Base-by-base conservation (phyloP, 2,113 vertebrate genomes). In the Saguinus midas region DNA sequence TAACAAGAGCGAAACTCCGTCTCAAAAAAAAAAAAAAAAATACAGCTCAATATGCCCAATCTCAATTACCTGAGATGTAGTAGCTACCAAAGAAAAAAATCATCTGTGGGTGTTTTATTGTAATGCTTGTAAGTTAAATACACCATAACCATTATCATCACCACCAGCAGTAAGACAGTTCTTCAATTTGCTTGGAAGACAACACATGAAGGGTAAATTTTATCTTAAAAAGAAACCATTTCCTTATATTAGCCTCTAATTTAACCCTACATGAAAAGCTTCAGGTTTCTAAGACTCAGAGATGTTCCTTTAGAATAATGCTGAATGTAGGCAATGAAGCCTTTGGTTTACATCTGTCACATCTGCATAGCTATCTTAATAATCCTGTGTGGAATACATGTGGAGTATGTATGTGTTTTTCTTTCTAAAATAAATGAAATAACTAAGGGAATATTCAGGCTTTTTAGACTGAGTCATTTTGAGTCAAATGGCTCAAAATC, bases 191-290 rank as follows among this genome's bases (percentile, higher is more conserved):
- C 40, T 25, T 82, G 27, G 66, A 70, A 95, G 73, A 90, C 48
- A 82, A 50, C 18, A 70, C 29, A 16, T 82, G n/a, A 82, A 87
- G 68, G n/a, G 87, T 78, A 76, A 87, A 82, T 70, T 70, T 78
- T 13, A 61, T n/a, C 40, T 75, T 81, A 61, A 52, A 70, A 50
- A 81, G 68, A 83, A 80, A 73, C 16, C 61, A 52, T 27, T 40
- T 72, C 52, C 13, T 88, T 73, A 52, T 45, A 70, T 72, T 32
- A 86, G 58, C 68, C 70, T 95, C 82, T 87, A 58, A 52, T 43
- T 78, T 61, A 95, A 78, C 61, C 32, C 87, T 87, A 82, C 57
- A 83, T 78, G 81, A 82, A 87, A n/a, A 78, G 82, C 48, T 70
- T 43, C 7, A 5, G 6, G 48, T 76, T 37, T 45, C 48, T 61